Evolutionary conservation across 2,797 vertebrate species (phyloP).

Genomic region (Pangasius djambal): DNA sequence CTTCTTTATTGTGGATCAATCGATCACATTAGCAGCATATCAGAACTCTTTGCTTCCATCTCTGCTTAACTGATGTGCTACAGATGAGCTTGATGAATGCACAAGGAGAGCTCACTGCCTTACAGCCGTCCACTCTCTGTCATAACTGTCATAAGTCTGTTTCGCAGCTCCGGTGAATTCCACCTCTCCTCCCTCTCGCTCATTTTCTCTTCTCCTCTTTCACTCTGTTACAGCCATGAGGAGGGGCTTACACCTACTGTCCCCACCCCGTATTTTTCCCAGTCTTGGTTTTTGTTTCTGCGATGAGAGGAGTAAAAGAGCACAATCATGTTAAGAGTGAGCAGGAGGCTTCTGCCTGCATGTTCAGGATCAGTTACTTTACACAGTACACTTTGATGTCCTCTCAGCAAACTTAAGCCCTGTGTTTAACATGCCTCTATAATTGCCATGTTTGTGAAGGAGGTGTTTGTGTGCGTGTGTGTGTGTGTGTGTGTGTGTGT

Average conservation of each 20-base stretch:
- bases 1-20: conserved; percentile 25
- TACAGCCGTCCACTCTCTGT: conserved; percentile 58
- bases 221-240: conserved; percentile 68
- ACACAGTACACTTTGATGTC: conserved; percentile 74
- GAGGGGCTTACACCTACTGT: conserved; percentile 66
- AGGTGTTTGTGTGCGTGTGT: conserved; percentile 41
- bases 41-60: conserved; percentile 57
- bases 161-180: conserved; percentile 62
- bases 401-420: conserved; percentile 72
- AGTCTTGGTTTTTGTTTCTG: conserved; percentile 60
- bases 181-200: conserved; percentile 55
- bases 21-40: conserved; percentile 38
- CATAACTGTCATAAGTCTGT: conserved; percentile 54
- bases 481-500: conserved; percentile 45
- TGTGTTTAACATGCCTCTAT: conserved; percentile 78
- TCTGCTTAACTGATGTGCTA: conserved; percentile 67
- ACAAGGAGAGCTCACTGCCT: conserved; percentile 43
- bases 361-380: conserved; percentile 60
- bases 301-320: conserved; percentile 53
- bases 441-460: conserved; percentile 69
- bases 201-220: conserved; percentile 56
- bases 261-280: conserved; percentile 55
- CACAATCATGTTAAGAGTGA: conserved; percentile 40
- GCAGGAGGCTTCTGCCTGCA: conserved; percentile 52
- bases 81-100: conserved; percentile 62